These are phyloP conservation scores for Cyanistes caeruleus DNA, from an alignment of 2,113 vertebrate species.

Conservation along the genomic window DNA sequence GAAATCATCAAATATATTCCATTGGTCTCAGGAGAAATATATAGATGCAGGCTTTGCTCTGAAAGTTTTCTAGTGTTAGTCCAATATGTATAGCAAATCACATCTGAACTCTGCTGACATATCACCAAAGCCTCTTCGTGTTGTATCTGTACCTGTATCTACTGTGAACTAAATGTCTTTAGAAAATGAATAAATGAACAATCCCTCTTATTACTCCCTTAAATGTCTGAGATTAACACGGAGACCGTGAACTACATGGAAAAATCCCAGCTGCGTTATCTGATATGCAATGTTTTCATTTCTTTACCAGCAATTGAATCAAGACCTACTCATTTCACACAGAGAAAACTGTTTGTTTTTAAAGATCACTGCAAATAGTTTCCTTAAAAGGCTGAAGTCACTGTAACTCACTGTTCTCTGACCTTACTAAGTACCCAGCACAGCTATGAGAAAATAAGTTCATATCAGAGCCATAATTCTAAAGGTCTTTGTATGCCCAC, in stretches of 20 bases:
- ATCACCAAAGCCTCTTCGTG: background rate
- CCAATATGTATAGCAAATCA: background rate
- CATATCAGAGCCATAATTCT: background rate
- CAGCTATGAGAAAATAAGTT: background rate
- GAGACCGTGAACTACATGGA: accelerated
- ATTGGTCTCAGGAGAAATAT: background rate
- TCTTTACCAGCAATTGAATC: background rate
- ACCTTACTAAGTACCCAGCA: background rate
- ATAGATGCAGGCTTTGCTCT: background rate
- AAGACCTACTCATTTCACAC: background rate
- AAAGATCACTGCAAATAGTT: background rate
- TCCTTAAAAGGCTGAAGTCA: background rate
- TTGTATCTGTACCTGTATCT: background rate
- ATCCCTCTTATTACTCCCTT: background rate
- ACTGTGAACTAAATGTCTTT: background rate
- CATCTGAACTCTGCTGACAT: background rate
- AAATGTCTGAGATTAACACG: background rate
- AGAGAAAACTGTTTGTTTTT: background rate
- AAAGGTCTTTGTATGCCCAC: background rate
- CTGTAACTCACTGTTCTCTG: background rate
- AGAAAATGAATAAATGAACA: background rate
- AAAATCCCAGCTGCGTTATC: background rate
- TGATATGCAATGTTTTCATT: background rate
- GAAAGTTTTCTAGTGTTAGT: background rate
- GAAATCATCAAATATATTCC: background rate